Percentiles rank a stretch among this genome's conserved stretches.
Conservation (phyloP, 2,113 vertebrate genomes). For the Chelonoidis abingdonii region DNA sequence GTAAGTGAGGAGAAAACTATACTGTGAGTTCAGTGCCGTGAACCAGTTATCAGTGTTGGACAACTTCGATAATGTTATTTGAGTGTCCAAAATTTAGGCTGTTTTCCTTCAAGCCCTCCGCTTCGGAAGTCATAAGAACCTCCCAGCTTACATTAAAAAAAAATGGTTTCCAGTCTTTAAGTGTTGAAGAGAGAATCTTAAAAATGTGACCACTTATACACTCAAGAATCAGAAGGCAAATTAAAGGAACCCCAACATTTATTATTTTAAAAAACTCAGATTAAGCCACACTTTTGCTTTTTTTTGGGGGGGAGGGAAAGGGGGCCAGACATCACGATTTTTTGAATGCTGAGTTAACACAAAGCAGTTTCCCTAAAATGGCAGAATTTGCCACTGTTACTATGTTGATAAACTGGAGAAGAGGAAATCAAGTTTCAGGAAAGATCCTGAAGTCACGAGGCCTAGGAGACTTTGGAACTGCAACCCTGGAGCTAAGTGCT, state of each 20-base stretch:
- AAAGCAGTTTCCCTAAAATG: not conserved
- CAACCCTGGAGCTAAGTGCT: not conserved
- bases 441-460: not conserved
- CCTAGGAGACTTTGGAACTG: not conserved
- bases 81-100: not conserved
- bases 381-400: not conserved
- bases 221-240: not conserved
- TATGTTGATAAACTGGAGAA: not conserved
- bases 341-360: not conserved
- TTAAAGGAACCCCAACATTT: not conserved
- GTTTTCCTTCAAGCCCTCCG: not conserved
- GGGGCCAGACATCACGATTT: not conserved
- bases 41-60: not conserved
- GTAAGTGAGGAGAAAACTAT: not conserved
- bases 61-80: not conserved
- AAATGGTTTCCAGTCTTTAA: not conserved
- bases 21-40: not conserved
- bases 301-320: fast-evolving
- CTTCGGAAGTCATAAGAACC: not conserved
- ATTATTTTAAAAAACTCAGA: not conserved
- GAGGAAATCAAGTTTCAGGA: not conserved
- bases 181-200: not conserved
- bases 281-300: not conserved
- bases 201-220: not conserved
- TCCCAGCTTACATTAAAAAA: not conserved